Evolutionary conservation across 1,140 invertebrate genomes (phyloP).

Genomic region (Neocloeon triangulifer): DNA sequence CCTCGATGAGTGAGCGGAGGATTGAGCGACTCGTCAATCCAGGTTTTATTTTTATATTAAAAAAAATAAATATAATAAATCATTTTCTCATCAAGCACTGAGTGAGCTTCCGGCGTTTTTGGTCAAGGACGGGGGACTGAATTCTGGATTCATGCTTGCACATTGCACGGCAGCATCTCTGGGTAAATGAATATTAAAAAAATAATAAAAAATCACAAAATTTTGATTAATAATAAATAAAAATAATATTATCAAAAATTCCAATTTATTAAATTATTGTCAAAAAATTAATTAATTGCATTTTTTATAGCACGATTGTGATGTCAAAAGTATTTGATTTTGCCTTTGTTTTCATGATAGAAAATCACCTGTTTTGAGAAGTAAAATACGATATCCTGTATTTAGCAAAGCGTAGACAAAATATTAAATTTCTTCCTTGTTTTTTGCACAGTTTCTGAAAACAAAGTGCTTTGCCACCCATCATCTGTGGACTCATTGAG

Average conservation of each 20-base stretch:
- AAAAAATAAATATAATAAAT: slow-evolving; percentile 4
- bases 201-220: slow-evolving; percentile 1
- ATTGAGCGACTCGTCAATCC: slow-evolving; percentile 48
- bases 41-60: no score
- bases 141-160: slow-evolving; percentile 56
- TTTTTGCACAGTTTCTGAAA: slow-evolving; percentile 32
- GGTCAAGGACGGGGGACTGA: slow-evolving; percentile 43
- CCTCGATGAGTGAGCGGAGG: slow-evolving; percentile 45
- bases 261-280: no score
- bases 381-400: no score
- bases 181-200: slow-evolving; percentile 25
- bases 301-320: no score
- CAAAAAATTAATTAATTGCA: no score
- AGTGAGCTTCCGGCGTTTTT: slow-evolving; percentile 47
- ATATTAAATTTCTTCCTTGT: no score
- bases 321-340: no score
- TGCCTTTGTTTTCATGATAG: no score
- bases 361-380: slow-evolving; percentile 3
- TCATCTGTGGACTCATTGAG: slow-evolving; percentile 45
- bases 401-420: background rate
- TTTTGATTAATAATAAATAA: no score
- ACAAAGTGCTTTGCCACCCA: slow-evolving; percentile 53
- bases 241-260: no score
- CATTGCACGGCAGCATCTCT: slow-evolving; percentile 48
- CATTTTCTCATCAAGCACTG: slow-evolving; percentile 20